Evolutionary conservation across 2,888 invertebrate species (phyloP).

Genomic region (Serripes groenlandicus): DNA sequence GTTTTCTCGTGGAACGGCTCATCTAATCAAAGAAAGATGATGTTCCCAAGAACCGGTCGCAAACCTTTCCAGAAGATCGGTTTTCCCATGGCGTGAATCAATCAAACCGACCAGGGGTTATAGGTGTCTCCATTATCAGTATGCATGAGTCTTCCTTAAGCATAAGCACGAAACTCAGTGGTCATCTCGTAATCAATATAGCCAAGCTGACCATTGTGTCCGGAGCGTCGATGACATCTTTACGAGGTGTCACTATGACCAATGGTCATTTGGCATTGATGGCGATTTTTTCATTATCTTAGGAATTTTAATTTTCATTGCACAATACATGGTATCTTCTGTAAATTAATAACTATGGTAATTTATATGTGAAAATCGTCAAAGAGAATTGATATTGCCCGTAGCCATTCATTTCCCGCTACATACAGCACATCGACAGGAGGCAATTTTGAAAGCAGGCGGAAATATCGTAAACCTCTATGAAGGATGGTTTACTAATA

Average conservation of each 20-base stretch:
- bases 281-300: slow-evolving; percentile 11
- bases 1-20: no score
- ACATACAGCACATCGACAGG: no score
- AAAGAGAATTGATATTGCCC: no score
- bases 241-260: slow-evolving; percentile 18
- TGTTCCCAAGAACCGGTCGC: no score
- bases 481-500: no score
- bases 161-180: slow-evolving; percentile 11
- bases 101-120: no score
- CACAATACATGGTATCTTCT: neutral
- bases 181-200: slow-evolving; percentile 9
- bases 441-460: no score
- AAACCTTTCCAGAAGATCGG: no score
- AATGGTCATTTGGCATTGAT: slow-evolving; percentile 25
- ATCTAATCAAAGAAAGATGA: no score
- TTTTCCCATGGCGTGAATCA: no score
- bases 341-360: slow-evolving; percentile 14
- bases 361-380: slow-evolving; percentile 3
- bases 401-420: no score
- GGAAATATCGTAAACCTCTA: no score
- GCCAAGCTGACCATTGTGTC: slow-evolving; percentile 19
- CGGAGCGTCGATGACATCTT: slow-evolving; percentile 13
- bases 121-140: slow-evolving; percentile 1
- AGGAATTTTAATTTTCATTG: slow-evolving; percentile 3
- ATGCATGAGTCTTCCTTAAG: slow-evolving; percentile 16